Evolutionary conservation across 2,888 invertebrate genomes (phyloP), one percentile per base, ranked within the genome.

Genomic region (Cerceris rybyensis): DNA sequence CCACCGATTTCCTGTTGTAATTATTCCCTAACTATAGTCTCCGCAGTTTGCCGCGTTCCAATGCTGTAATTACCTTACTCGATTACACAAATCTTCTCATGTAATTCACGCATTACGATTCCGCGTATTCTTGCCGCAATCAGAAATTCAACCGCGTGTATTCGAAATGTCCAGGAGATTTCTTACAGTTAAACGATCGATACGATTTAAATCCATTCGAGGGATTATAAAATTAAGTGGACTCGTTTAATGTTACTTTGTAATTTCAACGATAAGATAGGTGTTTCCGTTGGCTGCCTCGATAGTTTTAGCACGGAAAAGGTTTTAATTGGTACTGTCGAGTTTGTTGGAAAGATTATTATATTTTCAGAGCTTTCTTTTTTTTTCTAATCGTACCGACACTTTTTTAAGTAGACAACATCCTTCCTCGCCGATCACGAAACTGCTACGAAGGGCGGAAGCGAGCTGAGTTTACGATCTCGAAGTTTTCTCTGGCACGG

Each of bases 401-500:
- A 28, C 28, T 28, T 28, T 28, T 28, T 28, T 28, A 2, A 28
- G 4, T 4, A 28, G 4, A n/a, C 16, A 49, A 42, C 49, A 50
- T 9, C 41, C 14, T 7, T 69, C 57, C 68, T 80, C 52, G 59
- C 63, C 39, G 49, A 46, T 50, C 59, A 50, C 80, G 70, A 70
- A 75, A 80, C 65, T 70, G 72, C 70, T 54, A 70, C 69, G n/a
- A 84, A 70, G 69, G 70, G 69, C 79, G 84, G 86, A 82, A 85
- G 79, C 81, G 43, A 71, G 72, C 39, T 72, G 64, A 58, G 79
- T 86, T 84, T 84, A 85, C 85, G 79, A 83, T 79, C 75, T 28
- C 55, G 73, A 78, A 75, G 81, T 78, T 82, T 83, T 85, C 75
- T 80, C 66, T 58, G 39, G 70, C 67, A 42, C 63, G 80, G 74